Conservation (phyloP, 2,888 invertebrate species). For the Dolichopus griseipennis region DNA sequence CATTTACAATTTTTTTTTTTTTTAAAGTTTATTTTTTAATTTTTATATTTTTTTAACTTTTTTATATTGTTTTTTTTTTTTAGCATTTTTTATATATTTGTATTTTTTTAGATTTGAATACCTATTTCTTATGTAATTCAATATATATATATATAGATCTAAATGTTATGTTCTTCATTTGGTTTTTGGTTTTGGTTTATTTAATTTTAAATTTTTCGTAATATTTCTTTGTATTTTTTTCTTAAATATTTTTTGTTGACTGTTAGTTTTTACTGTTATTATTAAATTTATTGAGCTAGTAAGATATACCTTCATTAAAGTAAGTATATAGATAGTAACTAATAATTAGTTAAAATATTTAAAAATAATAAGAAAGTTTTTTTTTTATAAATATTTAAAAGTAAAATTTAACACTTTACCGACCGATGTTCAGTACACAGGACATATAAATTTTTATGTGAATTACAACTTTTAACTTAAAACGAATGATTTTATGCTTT, state of each 20-base stretch:
- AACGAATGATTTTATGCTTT: no score
- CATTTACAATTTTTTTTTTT: conserved; percentile 2
- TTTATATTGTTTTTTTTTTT: background rate
- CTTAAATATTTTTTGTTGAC: background rate
- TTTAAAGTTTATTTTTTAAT: background rate
- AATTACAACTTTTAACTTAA: no score
- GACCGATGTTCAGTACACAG: no score
- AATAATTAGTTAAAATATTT: no score
- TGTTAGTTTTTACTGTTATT: background rate
- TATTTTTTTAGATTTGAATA: background rate
- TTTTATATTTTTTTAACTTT: background rate
- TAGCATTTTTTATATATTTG: background rate
- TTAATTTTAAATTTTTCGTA: background rate
- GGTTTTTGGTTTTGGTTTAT: background rate
- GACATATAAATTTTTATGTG: no score
- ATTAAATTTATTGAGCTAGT: background rate
- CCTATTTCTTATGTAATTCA: background rate
- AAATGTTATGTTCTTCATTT: background rate
- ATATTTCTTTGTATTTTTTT: background rate
- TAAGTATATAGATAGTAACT: no score
- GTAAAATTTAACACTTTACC: no score
- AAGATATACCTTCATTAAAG: background rate
- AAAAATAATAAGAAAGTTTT: no score
- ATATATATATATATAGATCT: background rate
- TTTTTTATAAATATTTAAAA: no score